Base-by-base conservation (phyloP, 2,113 vertebrate species). In the Cryptotis parvus region DNA sequence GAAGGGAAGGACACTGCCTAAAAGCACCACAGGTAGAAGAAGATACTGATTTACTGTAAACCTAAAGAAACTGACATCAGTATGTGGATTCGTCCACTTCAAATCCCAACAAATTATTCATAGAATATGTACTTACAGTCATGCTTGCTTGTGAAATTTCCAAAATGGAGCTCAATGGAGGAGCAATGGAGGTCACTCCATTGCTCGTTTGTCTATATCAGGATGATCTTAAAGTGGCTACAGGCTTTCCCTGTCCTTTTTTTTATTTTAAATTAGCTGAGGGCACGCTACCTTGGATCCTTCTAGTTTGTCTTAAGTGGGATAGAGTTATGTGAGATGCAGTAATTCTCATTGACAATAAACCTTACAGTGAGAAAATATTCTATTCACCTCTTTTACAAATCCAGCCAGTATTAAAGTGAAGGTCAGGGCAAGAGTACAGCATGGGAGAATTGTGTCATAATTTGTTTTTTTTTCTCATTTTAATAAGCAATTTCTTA, bases 311-410 rank as follows among this genome's bases (percentile, higher is more conserved):
- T 73, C 35, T 33, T 78, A 27, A 31, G 55, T 41, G 33, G 12
- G 29, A 76, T 76, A 76, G 1, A 29, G 39, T 8, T 70, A 68
- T 3, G 3, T 70, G 39, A 33, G 35, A 75, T 63, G 41, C 49
- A 41, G 20, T 88, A 49, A 41, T 58, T 45, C n/a, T 14, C 24
- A 52, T 6, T 37, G 88, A 26, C n/a, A 68, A 18, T 86, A 65
- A 83, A 61, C 22, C 24, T 78, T 65, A 29, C 83, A 87, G 16
- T 14, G 45, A 86, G 43, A 9, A 5, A 33, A 31, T 6, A 7
- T 16, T 76, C n/a, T 26, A 43, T 37, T 49, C 0, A 0, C 22
- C 9, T 26, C 29, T 33, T 73, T 4, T 31, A 1, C 27, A 69
- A 31, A 20, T 3, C n/a, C 41, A 74, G 0, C 55, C 29, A 77